phyloP scores from a whole-genome alignment of 2,113 vertebrate species.

The Progne subis region DNA sequence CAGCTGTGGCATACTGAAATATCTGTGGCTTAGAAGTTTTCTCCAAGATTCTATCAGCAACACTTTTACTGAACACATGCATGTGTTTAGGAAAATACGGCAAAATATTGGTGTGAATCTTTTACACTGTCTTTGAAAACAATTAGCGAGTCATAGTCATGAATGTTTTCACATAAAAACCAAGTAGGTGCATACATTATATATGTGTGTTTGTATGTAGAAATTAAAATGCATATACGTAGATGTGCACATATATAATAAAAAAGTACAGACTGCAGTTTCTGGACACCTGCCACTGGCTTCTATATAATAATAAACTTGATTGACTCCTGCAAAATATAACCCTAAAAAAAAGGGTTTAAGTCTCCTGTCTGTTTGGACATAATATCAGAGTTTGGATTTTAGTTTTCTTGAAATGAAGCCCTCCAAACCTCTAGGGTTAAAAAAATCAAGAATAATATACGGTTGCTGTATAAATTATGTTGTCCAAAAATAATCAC shows the following conservation, averaged over 20 bases:
- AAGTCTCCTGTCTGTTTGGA: background rate
- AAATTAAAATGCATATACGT: background rate
- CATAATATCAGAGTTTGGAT: background rate
- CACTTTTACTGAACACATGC: background rate
- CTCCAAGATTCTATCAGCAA: background rate
- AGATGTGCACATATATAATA: background rate
- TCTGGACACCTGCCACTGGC: background rate
- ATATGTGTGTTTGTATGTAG: rapidly evolving
- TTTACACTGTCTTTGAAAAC: background rate
- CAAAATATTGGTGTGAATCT: background rate
- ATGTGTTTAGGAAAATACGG: background rate
- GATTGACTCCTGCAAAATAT: background rate
- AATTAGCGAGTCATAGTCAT: background rate
- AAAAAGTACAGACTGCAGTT: background rate
- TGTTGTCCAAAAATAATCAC: background rate
- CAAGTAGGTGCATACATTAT: background rate
- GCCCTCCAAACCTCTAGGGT: background rate
- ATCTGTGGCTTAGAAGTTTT: background rate
- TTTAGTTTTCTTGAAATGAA: background rate
- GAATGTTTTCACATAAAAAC: background rate
- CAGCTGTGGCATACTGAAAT: background rate
- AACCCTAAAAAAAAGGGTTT: background rate
- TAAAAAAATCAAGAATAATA: background rate
- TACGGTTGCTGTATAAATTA: background rate
- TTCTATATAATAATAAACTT: background rate